These are phyloP conservation scores for Luperina nickerlii DNA, from an alignment of 2,888 invertebrate genomes.

Conservation along the genomic window DNA sequence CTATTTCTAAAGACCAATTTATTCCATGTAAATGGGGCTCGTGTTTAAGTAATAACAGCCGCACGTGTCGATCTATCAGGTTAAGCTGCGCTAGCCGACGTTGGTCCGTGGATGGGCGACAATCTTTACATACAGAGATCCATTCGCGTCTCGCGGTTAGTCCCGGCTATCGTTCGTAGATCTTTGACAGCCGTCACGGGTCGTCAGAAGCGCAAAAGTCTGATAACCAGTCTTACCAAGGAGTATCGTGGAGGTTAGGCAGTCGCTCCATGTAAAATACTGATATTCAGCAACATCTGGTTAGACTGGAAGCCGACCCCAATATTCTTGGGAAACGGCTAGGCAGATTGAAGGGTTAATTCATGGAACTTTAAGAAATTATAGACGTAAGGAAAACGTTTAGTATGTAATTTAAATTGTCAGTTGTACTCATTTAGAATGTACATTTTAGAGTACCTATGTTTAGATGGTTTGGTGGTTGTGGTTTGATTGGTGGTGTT, in stretches of 20 bases:
- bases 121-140: no score
- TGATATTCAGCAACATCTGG: no score
- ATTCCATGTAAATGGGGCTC: not conserved
- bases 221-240: no score
- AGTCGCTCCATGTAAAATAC: no score
- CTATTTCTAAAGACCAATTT: conserved; percentile 33
- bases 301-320: no score
- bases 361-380: conserved; percentile 23
- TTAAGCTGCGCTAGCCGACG: not conserved
- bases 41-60: not conserved
- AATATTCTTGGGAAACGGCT: no score
- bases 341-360: conserved; percentile 6
- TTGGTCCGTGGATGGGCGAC: not conserved
- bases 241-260: no score
- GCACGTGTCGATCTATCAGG: not conserved
- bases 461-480: not conserved
- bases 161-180: not conserved
- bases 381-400: not conserved
- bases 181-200: not conserved
- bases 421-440: not conserved
- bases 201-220: no score
- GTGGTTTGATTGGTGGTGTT: no score
- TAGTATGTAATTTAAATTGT: conserved; percentile 1
- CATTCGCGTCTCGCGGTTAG: no score
- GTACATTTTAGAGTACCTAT: no score